phyloP scores from a whole-genome alignment of 92 coral and sea anemone genomes.

The Meandrina meandrites region DNA sequence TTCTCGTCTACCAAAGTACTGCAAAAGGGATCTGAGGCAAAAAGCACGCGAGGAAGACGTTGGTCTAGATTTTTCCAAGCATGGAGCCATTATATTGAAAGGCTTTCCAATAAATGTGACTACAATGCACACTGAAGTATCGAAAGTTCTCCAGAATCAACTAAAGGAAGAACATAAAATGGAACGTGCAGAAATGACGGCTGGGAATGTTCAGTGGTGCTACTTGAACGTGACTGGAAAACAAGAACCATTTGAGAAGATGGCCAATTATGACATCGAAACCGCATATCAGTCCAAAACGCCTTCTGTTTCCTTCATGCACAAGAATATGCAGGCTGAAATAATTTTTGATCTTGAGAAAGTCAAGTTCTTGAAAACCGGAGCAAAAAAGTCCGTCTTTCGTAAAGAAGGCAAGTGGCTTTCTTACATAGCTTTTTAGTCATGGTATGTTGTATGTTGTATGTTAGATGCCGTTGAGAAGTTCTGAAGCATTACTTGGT shows the following conservation, averaged over 20 bases:
- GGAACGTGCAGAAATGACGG: conserved; percentile 46
- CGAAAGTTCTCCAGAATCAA: conserved; percentile 22
- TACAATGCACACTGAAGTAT: conserved; percentile 18
- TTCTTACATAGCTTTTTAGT: neutral
- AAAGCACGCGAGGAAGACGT: conserved; percentile 45
- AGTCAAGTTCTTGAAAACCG: conserved; percentile 19
- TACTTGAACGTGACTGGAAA: conserved; percentile 15
- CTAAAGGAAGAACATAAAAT: conserved; percentile 26
- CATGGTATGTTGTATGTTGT: too few relatives aligned
- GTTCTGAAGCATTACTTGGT: neutral
- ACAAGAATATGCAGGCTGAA: conserved; percentile 14
- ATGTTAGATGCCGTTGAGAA: too few relatives aligned
- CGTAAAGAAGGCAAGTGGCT: conserved; percentile 15
- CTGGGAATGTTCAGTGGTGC: conserved; percentile 56
- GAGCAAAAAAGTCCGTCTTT: conserved; percentile 17
- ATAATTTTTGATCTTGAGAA: neutral
- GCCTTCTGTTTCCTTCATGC: conserved; percentile 21
- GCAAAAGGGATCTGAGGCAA: conserved; percentile 5
- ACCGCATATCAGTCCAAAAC: conserved; percentile 20
- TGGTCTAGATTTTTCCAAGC: conserved; percentile 32
- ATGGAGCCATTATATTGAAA: conserved; percentile 20
- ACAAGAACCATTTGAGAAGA: conserved; percentile 19
- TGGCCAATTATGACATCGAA: conserved; percentile 34
- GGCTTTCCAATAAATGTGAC: conserved; percentile 46
- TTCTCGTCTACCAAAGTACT: conserved; percentile 24